Conservation (phyloP, 2,888 invertebrate species). For the Himalopsyche japonica region DNA sequence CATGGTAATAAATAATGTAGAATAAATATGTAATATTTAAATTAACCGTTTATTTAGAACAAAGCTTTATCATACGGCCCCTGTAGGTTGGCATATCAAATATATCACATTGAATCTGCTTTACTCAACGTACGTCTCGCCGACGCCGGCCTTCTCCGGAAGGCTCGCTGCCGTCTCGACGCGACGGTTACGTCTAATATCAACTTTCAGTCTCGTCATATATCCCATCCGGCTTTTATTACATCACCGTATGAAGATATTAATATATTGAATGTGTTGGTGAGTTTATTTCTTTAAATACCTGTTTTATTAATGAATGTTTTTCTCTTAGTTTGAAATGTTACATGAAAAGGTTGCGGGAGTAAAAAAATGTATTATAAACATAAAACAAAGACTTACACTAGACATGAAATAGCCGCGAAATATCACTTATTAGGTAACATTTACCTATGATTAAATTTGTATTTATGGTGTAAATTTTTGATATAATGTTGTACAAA, state of each 20-base stretch:
- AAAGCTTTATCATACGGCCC: slow-evolving; percentile 29
- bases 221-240: background rate
- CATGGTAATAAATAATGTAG: slow-evolving; percentile 50
- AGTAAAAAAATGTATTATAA: slow-evolving; percentile 28
- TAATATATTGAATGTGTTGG: slow-evolving; percentile 8
- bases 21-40: slow-evolving; percentile 42
- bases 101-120: slow-evolving; percentile 12
- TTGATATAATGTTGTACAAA: slow-evolving; percentile 65
- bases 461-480: slow-evolving; percentile 63
- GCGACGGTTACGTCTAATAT: background rate
- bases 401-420: slow-evolving; percentile 38
- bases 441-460: slow-evolving; percentile 61
- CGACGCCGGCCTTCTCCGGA: background rate
- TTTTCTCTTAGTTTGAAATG: slow-evolving; percentile 18
- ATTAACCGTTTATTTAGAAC: slow-evolving; percentile 41
- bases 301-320: slow-evolving; percentile 24
- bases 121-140: background rate
- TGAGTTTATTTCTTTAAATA: slow-evolving; percentile 24
- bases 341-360: slow-evolving; percentile 17
- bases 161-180: background rate
- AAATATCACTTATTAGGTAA: slow-evolving; percentile 51
- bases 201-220: background rate
- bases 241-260: background rate
- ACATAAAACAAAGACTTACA: slow-evolving; percentile 40
- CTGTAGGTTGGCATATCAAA: slow-evolving; percentile 20